These are phyloP conservation scores for Apomyelois bistriatella DNA, from an alignment of 2,888 invertebrate genomes.

Conservation along the genomic window DNA sequence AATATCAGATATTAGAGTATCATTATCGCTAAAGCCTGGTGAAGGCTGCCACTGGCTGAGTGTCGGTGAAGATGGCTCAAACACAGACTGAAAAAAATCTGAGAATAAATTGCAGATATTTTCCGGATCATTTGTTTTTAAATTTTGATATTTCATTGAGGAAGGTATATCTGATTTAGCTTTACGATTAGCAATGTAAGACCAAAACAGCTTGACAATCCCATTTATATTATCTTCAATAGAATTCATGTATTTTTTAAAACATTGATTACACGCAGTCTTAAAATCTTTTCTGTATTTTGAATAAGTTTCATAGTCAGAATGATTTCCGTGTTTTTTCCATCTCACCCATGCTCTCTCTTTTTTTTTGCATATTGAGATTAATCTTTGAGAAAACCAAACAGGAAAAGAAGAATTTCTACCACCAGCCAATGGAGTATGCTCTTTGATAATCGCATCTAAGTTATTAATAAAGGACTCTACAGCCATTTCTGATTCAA, in stretches of 20 bases:
- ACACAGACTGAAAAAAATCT: conserved; percentile 57
- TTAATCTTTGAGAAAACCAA: neutral
- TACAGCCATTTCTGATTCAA: neutral
- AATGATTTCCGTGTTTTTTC: neutral
- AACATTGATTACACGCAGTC: neutral
- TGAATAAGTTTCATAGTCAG: neutral
- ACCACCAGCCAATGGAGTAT: neutral
- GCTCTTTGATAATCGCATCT: neutral
- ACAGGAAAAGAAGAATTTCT: neutral
- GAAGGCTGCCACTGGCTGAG: neutral
- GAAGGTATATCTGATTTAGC: neutral
- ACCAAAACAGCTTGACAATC: neutral
- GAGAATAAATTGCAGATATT: conserved; percentile 39
- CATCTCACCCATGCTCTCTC: neutral
- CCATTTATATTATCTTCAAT: neutral
- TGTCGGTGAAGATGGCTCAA: neutral
- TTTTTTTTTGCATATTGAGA: neutral
- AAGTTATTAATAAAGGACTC: neutral
- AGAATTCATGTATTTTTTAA: neutral
- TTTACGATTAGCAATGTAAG: neutral
- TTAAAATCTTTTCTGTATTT: neutral
- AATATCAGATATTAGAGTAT: neutral
- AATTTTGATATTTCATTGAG: neutral
- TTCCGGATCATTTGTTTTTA: conserved; percentile 26
- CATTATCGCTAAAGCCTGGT: neutral